A percentile compares a stretch with the other conserved stretches of the same genome.
Evolutionary conservation across 1,140 invertebrate genomes (phyloP).

Genomic region (Temnothorax nylanderi): DNA sequence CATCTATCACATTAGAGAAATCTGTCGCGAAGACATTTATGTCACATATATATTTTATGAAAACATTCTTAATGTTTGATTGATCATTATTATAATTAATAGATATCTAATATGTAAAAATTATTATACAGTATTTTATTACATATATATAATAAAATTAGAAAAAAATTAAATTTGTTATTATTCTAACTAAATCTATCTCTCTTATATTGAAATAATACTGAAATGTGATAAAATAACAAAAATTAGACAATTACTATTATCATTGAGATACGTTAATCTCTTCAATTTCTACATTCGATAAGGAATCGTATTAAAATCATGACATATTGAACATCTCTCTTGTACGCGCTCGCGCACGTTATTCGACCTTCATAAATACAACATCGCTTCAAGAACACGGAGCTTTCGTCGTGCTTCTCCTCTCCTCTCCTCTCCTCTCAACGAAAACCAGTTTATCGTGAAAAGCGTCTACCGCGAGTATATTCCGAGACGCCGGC

Average conservation of each 20-base stretch:
- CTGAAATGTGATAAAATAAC: neutral
- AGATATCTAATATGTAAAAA: neutral
- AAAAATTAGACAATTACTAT: neutral
- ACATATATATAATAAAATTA: neutral
- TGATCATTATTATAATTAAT: neutral
- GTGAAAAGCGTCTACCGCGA: constrained; percentile 54
- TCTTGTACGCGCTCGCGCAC: neutral
- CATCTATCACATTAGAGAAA: neutral
- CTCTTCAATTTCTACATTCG: neutral
- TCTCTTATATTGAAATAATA: neutral
- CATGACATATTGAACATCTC: constrained; percentile 51
- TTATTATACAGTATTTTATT: neutral
- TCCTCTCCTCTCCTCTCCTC: constrained; percentile 3
- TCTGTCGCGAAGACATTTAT: constrained; percentile 4
- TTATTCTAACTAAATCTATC: neutral
- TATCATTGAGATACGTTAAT: neutral
- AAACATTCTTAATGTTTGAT: neutral
- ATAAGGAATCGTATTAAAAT: neutral
- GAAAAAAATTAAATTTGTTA: neutral
- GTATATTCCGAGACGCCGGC: constrained; percentile 24
- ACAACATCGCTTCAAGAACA: constrained; percentile 39
- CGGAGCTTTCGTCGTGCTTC: constrained; percentile 40
- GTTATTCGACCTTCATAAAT: constrained; percentile 64
- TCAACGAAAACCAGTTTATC: constrained; percentile 62
- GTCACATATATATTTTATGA: neutral